Base-by-base conservation (phyloP, 2,797 vertebrate species). In the Mionectes olivaceus region DNA sequence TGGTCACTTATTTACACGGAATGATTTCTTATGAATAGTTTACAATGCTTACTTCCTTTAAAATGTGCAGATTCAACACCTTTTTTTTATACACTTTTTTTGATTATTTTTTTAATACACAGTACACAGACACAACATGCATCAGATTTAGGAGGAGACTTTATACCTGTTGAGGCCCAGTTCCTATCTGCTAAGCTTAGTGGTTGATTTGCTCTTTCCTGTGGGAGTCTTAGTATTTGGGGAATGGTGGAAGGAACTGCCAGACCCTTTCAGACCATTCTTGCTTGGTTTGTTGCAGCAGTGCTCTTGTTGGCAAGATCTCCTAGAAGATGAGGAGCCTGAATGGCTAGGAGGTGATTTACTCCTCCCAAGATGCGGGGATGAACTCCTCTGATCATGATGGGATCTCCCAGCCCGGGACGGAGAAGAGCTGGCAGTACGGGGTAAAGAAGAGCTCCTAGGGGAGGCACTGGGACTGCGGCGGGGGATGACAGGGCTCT, bases 151-250 rank as follows among this genome's bases (percentile, higher is more conserved):
- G 90, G 95, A 97, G 94, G 87, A 90, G 78, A 92, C 79, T 91
- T 97, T 96, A 96, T 97, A 97, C 89, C 89, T 97, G 94, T 95
- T 87, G 95, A 86, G 87, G 96, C 94, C 83, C 81, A 70, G 94
- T 95, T 97, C 99, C 98, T 99, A 99, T 99, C 99, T 99, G 98
- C 99, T 99, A 97, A 99, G 98, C 97, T 99, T 99, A 98, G 97
- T 98, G 95, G 98, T 98, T 96, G 99, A 99, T 98, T 99, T 99
- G 93, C 98, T 98, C 97, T 99, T 99, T 69, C 98, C 98, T 95
- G 97, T 97, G 71, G 98, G 98, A 57, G 98, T 98, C 98, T 99
- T 99, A 93, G 98, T 96, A 89, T 98, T 97, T 74, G 97, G 93
- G 1, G 98, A 97, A 91, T 99, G 98, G 52, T 98, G 98, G 90